Percentiles rank a stretch among this genome's conserved stretches.
Conservation (phyloP, 2,797 vertebrate genomes). For the Sebastes alutus region DNA sequence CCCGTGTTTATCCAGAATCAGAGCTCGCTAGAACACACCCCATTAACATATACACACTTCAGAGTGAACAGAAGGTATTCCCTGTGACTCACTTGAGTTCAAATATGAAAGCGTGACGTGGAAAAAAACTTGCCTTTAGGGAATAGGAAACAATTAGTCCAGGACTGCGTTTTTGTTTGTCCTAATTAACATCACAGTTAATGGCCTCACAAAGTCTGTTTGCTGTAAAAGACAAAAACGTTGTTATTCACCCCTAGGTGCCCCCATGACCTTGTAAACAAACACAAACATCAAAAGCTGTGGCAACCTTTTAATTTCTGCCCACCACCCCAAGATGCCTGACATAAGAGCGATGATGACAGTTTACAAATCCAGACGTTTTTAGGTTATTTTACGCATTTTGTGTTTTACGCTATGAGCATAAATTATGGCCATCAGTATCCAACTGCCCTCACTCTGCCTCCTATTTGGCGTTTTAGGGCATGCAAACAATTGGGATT, state of each 20-base stretch:
- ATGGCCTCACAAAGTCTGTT: conserved; percentile 62
- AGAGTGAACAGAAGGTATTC: conserved; percentile 14
- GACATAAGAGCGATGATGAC: conserved; percentile 1
- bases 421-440: conserved; percentile 35
- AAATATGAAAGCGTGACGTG: conserved; percentile 8
- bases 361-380: conserved; percentile 14
- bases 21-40: conserved; percentile 8
- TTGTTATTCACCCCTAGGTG: conserved; percentile 42
- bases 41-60: neutral
- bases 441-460: conserved; percentile 20
- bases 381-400: conserved; percentile 16
- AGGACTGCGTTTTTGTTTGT: conserved; percentile 58
- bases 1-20: conserved; percentile 32
- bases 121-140: conserved; percentile 8
- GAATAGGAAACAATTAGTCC: conserved; percentile 53
- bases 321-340: neutral
- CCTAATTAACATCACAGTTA: conserved; percentile 67
- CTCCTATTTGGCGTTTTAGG: conserved; percentile 48
- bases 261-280: conserved; percentile 62
- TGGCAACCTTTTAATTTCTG: conserved; percentile 43
- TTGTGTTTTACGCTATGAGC: neutral
- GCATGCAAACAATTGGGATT: conserved; percentile 69
- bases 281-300: conserved; percentile 46
- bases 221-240: conserved; percentile 60
- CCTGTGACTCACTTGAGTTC: neutral